Evolutionary conservation across 2,888 invertebrate genomes (phyloP), one percentile per base, ranked within the genome.

Genomic region (Hemicrepidius hirtus): DNA sequence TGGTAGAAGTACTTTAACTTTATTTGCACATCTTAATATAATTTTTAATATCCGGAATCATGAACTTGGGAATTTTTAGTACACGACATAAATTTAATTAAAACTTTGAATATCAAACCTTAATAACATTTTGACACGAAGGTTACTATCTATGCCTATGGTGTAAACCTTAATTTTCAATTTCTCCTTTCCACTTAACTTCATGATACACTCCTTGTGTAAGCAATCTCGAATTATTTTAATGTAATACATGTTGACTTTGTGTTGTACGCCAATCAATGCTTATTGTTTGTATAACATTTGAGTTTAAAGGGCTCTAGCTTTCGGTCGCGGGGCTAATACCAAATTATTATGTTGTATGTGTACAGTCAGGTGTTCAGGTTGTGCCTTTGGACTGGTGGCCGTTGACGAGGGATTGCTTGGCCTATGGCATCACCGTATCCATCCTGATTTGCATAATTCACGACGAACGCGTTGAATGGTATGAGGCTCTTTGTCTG

Each of bases 401-500:
- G 93, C 93, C 95, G 0, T 88, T 95, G 68, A 92, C 92, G 0
- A 88, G 95, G 75, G 94, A 95, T 84, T 92, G 93, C 81, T 82
- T 93, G 72, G 93, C 93, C 83, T 95, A 95, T 82, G 91, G 92
- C 0, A 87, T 94, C 40, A 92, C 94, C 0, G 94, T 95, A 32
- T 87, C 93, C 18, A 89, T 92, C 0, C 89, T 95, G 20, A 93
- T 95, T 78, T 86, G 92, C 75, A 92, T 93, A 37, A 89, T 96
- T 59, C 89, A 92, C 64, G 95, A 95, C 81, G 93, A 93, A 83
- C 87, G 88, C 80, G 90, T 96, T 76, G 92, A 93, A 85, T 95
- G 95, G 95, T 94, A 92, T 85, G 95, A 95, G 87, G 94, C 94
- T 3, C 85, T 93, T 40, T 87, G 91, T 53, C 89, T 95, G 73